phyloP scores from a whole-genome alignment of 2,113 vertebrate genomes.

The Poicephalus meyeri region DNA sequence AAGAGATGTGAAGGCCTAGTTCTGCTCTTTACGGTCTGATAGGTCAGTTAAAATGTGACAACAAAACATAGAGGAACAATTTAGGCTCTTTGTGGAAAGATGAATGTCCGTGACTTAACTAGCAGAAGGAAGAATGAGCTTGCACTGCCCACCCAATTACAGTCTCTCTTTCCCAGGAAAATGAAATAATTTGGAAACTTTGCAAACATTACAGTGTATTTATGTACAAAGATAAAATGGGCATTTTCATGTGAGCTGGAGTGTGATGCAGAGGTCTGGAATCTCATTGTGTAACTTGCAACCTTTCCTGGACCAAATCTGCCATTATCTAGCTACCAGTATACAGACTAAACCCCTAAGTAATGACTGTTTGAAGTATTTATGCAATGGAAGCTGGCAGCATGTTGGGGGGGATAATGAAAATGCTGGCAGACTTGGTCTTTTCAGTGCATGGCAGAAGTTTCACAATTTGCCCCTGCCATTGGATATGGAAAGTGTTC shows the following conservation, averaged over 20 bases:
- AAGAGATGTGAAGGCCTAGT: conserved; percentile 1
- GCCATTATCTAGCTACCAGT: background rate
- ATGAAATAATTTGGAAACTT: background rate
- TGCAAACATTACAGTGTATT: background rate
- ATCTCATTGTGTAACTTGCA: background rate
- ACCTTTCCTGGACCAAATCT: background rate
- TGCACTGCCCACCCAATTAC: conserved; percentile 5
- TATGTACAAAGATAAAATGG: background rate
- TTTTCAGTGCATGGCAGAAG: background rate
- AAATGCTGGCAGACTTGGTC: background rate
- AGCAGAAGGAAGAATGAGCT: background rate
- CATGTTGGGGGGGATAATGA: background rate
- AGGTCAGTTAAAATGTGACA: conserved; percentile 51
- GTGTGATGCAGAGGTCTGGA: rapidly evolving
- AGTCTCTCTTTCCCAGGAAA: background rate
- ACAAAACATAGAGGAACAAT: conserved; percentile 8
- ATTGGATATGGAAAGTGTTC: background rate
- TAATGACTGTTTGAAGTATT: background rate
- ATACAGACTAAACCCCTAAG: background rate
- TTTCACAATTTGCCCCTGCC: background rate
- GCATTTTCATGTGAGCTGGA: background rate
- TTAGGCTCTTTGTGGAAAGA: conserved; percentile 44
- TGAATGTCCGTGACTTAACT: background rate
- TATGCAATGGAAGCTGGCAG: background rate
- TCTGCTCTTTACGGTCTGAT: background rate